Evolutionary conservation across 2,113 vertebrate species (phyloP).

Genomic region (Clinocottus analis): DNA sequence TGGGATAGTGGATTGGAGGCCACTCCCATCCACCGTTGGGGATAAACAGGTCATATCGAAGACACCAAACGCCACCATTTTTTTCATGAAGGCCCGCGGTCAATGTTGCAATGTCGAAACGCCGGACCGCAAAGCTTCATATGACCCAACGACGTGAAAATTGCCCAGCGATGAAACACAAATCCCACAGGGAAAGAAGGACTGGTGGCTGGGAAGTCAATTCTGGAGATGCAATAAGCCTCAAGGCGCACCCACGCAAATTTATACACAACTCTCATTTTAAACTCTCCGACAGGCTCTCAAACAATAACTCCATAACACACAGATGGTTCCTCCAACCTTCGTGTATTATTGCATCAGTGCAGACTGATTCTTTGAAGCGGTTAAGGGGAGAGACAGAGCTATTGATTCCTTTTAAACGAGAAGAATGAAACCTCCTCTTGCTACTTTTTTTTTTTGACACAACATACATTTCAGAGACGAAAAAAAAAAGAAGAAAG

Average conservation of each 20-base stretch:
- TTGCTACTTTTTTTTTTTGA: slow-evolving; percentile 38
- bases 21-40: slow-evolving; percentile 28
- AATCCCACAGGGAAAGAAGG: slow-evolving; percentile 25
- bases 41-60: slow-evolving; percentile 62
- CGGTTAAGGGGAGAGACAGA: slow-evolving; percentile 55
- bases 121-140: slow-evolving; percentile 29
- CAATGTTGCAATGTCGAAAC: slow-evolving; percentile 44
- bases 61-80: slow-evolving; percentile 40
- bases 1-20: slow-evolving; percentile 50
- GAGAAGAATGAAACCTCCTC: slow-evolving; percentile 46
- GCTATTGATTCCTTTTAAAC: slow-evolving; percentile 73
- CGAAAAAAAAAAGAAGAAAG: slow-evolving; percentile 13
- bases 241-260: slow-evolving; percentile 29
- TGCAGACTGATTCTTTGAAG: slow-evolving; percentile 58
- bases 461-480: slow-evolving; percentile 54
- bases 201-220: slow-evolving; percentile 20
- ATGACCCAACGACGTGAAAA: slow-evolving; percentile 43
- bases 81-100: slow-evolving; percentile 53
- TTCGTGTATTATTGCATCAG: slow-evolving; percentile 71
- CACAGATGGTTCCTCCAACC: slow-evolving; percentile 59
- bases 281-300: slow-evolving; percentile 51
- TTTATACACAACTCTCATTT: slow-evolving; percentile 49
- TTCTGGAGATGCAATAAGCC: slow-evolving; percentile 49
- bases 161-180: slow-evolving; percentile 17
- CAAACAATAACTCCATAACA: slow-evolving; percentile 65